Base-by-base conservation (phyloP, 1,140 invertebrate genomes). In the Lysiphlebus fabarum region DNA sequence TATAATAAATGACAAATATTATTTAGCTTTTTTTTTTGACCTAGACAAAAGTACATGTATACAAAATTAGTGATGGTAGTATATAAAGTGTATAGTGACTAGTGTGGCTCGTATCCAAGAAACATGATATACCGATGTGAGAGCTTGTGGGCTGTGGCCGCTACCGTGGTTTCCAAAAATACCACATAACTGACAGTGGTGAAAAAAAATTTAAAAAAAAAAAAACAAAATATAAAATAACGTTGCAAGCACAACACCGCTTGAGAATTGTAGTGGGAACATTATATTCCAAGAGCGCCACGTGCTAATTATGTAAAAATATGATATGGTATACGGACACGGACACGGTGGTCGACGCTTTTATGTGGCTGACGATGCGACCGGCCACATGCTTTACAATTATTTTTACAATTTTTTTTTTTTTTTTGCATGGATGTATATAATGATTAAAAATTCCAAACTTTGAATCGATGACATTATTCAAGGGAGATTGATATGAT, bases 201-300 rank as follows among this genome's bases (percentile, higher is more conserved):
- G 17, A 26, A 26, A 84, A 84, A 84, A 83, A 82, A 80, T 82
- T 82, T 78, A n/a, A n/a, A n/a, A n/a, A n/a, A n/a, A n/a, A 26
- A 26, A 26, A 2, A 26, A 26, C 2, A 26, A 26, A 2, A 26
- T 26, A 26, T 2, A 75, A 68, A 45, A 33, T 41, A 57, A 53
- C 53, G 63, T 68, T 65, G 68, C 72, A 76, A 74, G 10, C 43
- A 45, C 43, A 12, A 51, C 73, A 72, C 71, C 68, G 40, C 41
- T 9, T 11, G 33, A 41, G 26, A 43, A 33, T 44, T 34, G 33
- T n/a, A 26, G 42, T 41, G 33, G 67, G 70, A 74, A 78, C 74
- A 64, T 70, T 73, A 75, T 67, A 68, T 59, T 61, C 62, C 53
- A 17, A 64, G 64, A 73, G 69, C 68, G 74, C 72, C 73, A 74